Percentiles rank a stretch among this genome's conserved stretches.
Conservation (phyloP, 1,140 invertebrate genomes). For the Meloidogyne hapla region DNA sequence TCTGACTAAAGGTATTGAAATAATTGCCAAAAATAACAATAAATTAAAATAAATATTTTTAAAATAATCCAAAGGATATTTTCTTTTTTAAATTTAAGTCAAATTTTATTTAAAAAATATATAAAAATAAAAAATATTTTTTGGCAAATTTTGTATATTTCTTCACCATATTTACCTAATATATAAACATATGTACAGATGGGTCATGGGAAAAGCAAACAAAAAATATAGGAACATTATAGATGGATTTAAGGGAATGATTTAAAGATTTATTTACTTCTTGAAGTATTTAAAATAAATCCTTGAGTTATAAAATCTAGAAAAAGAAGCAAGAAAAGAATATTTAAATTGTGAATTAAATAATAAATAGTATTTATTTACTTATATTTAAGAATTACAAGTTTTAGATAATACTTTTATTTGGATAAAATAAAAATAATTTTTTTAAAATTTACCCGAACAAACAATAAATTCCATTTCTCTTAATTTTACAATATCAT, state of each 20-base stretch:
- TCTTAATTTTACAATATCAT: no score
- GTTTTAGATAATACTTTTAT: no score
- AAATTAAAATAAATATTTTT: no score
- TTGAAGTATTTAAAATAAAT: background rate
- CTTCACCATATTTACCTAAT: background rate
- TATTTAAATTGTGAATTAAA: no score
- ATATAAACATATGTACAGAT: background rate
- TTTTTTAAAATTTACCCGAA: no score
- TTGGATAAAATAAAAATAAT: no score
- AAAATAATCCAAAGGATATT: no score
- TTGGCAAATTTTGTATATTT: background rate
- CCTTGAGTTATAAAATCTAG: background rate
- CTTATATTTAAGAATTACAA: no score
- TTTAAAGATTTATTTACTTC: conserved; percentile 13
- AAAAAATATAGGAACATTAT: background rate
- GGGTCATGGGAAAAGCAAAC: conserved; percentile 32
- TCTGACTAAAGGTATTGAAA: background rate
- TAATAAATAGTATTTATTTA: no score
- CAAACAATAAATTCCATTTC: no score
- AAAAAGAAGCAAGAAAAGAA: background rate
- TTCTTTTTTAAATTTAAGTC: background rate
- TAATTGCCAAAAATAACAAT: no score
- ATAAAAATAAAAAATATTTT: conserved; percentile 9
- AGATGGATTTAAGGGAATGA: background rate
- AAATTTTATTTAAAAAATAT: no score